Percentiles rank a stretch among this genome's conserved stretches.
phyloP scores from a whole-genome alignment of 2,113 vertebrate species.

The Pituophis catenifer region DNA sequence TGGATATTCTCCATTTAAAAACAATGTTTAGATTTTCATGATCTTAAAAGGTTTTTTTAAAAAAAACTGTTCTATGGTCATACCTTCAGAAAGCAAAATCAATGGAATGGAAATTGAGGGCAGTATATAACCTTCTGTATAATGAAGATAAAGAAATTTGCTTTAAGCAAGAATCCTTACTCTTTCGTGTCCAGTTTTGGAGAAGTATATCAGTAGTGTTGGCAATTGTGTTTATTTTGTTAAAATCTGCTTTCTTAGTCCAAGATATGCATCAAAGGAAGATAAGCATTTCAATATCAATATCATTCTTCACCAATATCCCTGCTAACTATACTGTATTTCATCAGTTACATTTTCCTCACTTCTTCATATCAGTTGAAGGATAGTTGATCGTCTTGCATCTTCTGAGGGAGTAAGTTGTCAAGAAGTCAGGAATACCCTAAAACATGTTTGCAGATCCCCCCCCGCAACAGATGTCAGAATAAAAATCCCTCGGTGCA shows the following conservation, averaged over 20 bases:
- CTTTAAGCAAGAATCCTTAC: not conserved
- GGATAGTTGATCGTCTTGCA: not conserved
- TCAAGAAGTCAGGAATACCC: not conserved
- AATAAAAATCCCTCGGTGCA: not conserved
- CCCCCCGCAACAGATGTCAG: not conserved
- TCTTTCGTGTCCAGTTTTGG: slow-evolving; percentile 40
- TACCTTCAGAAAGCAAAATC: not conserved
- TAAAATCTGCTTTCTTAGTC: not conserved
- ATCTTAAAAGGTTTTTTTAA: not conserved
- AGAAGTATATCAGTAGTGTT: slow-evolving; percentile 31
- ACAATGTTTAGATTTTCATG: not conserved
- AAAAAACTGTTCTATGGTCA: not conserved
- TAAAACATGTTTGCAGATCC: not conserved
- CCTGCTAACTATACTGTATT: not conserved
- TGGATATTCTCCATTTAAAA: not conserved
- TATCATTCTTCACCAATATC: not conserved
- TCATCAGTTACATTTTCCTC: not conserved
- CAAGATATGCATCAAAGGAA: not conserved
- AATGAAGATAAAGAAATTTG: not conserved
- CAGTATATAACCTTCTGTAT: not conserved
- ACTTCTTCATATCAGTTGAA: not conserved
- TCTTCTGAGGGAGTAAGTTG: not conserved
- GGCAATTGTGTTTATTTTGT: not conserved
- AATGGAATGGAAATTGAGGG: not conserved
- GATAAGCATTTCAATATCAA: not conserved